Conservation (phyloP, 2,888 invertebrate species). For the Phalera bucephala region DNA sequence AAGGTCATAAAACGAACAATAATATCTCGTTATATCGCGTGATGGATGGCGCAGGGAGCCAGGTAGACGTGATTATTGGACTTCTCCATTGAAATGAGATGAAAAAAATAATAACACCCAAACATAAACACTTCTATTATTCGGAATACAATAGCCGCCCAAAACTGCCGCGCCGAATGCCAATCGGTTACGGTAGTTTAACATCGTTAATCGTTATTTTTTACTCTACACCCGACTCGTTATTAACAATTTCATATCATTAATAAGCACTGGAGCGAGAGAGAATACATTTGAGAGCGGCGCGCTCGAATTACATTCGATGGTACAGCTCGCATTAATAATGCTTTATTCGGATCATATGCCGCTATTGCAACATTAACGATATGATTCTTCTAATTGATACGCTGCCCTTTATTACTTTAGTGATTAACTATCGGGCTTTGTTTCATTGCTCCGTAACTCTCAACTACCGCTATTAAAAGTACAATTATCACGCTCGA, state of each 20-base stretch:
- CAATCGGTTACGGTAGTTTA: constrained; percentile 78
- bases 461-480: not conserved
- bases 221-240: constrained; percentile 58
- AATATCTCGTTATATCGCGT: constrained; percentile 71
- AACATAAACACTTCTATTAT: constrained; percentile 78
- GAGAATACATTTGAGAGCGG: constrained; percentile 60
- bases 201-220: constrained; percentile 77
- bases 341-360: constrained; percentile 58
- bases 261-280: constrained; percentile 72
- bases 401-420: constrained; percentile 26
- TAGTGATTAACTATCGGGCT: constrained; percentile 24
- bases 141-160: constrained; percentile 61
- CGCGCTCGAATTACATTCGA: constrained; percentile 51
- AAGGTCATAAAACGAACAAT: constrained; percentile 59
- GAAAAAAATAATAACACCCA: constrained; percentile 63
- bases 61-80: constrained; percentile 69
- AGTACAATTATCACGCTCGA: not conserved
- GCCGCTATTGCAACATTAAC: constrained; percentile 36
- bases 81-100: constrained; percentile 32
- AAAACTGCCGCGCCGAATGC: constrained; percentile 70
- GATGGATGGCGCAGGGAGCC: constrained; percentile 68
- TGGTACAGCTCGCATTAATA: constrained; percentile 59
- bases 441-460: constrained; percentile 18
- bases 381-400: constrained; percentile 30
- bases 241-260: constrained; percentile 76